phyloP scores from a whole-genome alignment of 2,797 vertebrate species.

The Chlorospingus flavigularis region DNA sequence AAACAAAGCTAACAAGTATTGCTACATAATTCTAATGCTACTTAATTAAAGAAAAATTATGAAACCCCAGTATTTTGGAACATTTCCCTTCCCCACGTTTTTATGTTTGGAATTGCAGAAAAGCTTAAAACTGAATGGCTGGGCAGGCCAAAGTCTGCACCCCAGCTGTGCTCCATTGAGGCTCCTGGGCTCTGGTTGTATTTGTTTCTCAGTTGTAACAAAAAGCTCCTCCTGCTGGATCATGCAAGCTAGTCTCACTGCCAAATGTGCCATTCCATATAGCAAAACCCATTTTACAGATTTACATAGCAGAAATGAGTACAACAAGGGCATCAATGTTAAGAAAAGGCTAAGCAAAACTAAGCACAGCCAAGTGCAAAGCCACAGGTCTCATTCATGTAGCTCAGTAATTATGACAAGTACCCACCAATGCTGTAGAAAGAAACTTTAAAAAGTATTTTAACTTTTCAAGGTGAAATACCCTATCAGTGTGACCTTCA shows the following conservation, averaged over 20 bases:
- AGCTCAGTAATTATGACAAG: background rate
- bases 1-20: background rate
- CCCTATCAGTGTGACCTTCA: background rate
- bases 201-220: background rate
- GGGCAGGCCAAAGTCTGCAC: background rate
- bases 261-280: background rate
- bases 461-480: background rate
- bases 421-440: background rate
- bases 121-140: background rate
- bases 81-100: background rate
- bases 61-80: background rate
- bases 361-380: background rate
- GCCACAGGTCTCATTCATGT: background rate
- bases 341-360: background rate
- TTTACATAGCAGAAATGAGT: background rate
- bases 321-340: background rate
- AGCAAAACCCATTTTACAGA: rapidly evolving
- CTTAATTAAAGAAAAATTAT: background rate
- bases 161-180: background rate
- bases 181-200: background rate
- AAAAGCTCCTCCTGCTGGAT: background rate
- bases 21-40: background rate
- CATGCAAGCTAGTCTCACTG: background rate
- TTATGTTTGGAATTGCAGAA: background rate
- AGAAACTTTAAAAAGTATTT: background rate